Percentiles rank a stretch among this genome's conserved stretches.
Conservation (phyloP, 2,113 vertebrate genomes). For the Tenebrosternarchus preto region DNA sequence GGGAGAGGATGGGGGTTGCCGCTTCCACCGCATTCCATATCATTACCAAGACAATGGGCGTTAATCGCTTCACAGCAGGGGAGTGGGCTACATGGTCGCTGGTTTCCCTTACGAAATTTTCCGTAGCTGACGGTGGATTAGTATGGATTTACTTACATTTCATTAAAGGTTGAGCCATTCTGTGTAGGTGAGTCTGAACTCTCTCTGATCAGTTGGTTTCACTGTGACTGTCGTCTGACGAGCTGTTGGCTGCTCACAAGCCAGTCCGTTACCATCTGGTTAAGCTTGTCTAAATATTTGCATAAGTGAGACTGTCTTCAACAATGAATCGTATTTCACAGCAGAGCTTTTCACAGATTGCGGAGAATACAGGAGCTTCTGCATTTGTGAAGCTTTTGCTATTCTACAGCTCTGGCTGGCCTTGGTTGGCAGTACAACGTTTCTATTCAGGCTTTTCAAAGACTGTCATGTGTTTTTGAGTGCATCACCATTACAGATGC, state of each 20-base stretch:
- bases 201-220: neutral
- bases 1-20: no score
- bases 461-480: slow-evolving; percentile 34
- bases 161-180: slow-evolving; percentile 1
- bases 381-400: slow-evolving; percentile 1
- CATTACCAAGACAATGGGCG: no score
- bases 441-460: slow-evolving; percentile 8
- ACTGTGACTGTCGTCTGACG: neutral
- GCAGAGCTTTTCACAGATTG: slow-evolving; percentile 7
- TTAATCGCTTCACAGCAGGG: no score
- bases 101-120: no score
- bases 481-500: slow-evolving; percentile 29
- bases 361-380: slow-evolving; percentile 5
- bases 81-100: no score
- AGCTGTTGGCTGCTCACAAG: neutral
- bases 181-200: neutral
- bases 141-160: slow-evolving; percentile 36
- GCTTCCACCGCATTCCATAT: no score
- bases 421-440: no score
- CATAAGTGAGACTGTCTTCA: slow-evolving; percentile 30
- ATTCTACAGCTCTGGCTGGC: no score
- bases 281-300: slow-evolving; percentile 40
- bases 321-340: slow-evolving; percentile 18
- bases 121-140: no score
- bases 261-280: slow-evolving; percentile 7